Evolutionary conservation across 2,797 vertebrate genomes (phyloP).

Genomic region (Channallabes apus): DNA sequence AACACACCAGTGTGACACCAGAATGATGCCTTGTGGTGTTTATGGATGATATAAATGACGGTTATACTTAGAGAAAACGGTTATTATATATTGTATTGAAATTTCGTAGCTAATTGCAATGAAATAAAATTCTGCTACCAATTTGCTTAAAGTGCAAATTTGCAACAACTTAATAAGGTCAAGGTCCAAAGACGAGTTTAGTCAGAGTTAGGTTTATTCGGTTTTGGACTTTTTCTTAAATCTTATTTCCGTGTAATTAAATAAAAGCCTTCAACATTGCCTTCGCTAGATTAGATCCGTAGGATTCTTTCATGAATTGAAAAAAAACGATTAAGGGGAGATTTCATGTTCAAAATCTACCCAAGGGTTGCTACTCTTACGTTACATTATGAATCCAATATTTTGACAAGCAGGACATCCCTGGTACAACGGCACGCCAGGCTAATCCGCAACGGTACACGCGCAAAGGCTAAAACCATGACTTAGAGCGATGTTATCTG

Average conservation of each 20-base stretch:
- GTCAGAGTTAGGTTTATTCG: not conserved
- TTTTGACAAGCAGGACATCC: constrained; percentile 10
- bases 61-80: too few species aligned
- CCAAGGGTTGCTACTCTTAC: not conserved
- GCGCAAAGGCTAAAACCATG: not conserved
- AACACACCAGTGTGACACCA: too few species aligned
- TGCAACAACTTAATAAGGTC: not conserved
- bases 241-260: not conserved
- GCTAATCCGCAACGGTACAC: not conserved
- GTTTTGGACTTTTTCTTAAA: not conserved
- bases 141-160: not conserved
- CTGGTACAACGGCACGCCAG: not conserved
- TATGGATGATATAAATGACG: not conserved
- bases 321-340: not conserved
- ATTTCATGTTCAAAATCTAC: not conserved
- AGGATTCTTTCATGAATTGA: not conserved
- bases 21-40: not conserved
- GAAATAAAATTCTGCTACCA: not conserved
- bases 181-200: not conserved
- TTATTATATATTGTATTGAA: too few species aligned
- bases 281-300: too few species aligned
- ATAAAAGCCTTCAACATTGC: not conserved
- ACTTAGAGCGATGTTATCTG: constrained; percentile 30
- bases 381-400: constrained; percentile 18
- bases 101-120: not conserved